phyloP scores from a whole-genome alignment of 1,140 invertebrate genomes.

The Ephestia elutella region DNA sequence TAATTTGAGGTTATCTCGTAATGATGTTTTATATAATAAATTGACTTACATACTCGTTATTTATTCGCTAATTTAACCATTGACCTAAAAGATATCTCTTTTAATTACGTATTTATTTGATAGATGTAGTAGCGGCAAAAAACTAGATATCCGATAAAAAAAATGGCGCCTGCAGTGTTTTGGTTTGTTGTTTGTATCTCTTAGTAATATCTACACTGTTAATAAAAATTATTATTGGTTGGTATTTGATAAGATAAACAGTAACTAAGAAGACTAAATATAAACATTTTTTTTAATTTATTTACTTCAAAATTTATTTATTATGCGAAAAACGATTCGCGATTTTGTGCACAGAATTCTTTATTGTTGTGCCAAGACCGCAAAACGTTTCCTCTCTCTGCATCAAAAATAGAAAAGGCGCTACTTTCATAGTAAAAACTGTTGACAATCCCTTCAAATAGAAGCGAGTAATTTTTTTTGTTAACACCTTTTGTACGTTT shows the following conservation, averaged over 20 bases:
- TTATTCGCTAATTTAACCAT: no score
- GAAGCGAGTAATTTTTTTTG: constrained; percentile 53
- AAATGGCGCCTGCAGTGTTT: neutral
- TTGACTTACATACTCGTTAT: no score
- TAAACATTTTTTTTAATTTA: no score
- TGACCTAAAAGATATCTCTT: no score
- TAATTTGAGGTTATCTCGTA: constrained; percentile 26
- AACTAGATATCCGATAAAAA: neutral
- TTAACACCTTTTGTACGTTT: constrained; percentile 72
- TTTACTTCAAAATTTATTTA: neutral
- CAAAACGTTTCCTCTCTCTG: neutral
- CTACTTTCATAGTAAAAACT: constrained; percentile 36
- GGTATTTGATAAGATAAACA: no score
- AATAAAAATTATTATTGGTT: no score
- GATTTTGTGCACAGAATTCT: no score
- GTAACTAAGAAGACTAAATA: no score
- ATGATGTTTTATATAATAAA: neutral
- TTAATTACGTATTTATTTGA: no score
- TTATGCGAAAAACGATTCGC: no score
- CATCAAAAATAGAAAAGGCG: neutral
- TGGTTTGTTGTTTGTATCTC: neutral
- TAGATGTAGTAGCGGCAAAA: no score
- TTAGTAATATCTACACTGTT: neutral
- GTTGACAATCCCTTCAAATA: constrained; percentile 42
- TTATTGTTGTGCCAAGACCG: no score